Conservation (phyloP, 2,113 vertebrate genomes). For the Pteronura brasiliensis region DNA sequence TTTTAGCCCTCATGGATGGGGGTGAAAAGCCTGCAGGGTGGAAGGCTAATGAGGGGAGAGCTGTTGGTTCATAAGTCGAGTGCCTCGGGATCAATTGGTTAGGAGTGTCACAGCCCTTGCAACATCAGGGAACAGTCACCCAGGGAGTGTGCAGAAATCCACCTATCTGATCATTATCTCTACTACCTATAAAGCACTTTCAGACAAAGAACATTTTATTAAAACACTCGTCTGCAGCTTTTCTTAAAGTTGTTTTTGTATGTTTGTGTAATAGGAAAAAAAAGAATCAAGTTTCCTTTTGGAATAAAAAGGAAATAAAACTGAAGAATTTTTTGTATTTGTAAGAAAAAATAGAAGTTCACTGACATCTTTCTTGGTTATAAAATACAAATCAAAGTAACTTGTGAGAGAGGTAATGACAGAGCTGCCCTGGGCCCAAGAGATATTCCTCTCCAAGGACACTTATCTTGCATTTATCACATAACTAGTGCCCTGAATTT, state of each 20-base stretch:
- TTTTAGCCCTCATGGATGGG: background rate
- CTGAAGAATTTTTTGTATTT: background rate
- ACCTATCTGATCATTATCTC: background rate
- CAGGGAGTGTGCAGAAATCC: background rate
- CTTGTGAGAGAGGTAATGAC: background rate
- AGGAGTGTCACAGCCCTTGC: background rate
- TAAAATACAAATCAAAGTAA: background rate
- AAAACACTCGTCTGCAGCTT: background rate
- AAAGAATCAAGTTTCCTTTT: background rate
- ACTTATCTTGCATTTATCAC: background rate
- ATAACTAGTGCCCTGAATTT: background rate
- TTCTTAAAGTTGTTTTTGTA: background rate
- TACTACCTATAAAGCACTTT: background rate
- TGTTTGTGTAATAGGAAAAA: background rate
- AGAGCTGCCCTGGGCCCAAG: background rate
- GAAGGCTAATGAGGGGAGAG: conserved; percentile 1
- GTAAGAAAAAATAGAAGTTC: background rate
- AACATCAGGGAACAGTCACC: background rate
- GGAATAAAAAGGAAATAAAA: background rate
- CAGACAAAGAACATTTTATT: background rate
- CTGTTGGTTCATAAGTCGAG: background rate
- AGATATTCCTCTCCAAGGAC: background rate
- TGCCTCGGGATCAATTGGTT: background rate
- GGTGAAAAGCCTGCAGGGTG: background rate
- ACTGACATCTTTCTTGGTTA: background rate